These are phyloP conservation scores for Chaetorhynchus papuensis DNA, from an alignment of 2,113 vertebrate species.

Conservation along the genomic window DNA sequence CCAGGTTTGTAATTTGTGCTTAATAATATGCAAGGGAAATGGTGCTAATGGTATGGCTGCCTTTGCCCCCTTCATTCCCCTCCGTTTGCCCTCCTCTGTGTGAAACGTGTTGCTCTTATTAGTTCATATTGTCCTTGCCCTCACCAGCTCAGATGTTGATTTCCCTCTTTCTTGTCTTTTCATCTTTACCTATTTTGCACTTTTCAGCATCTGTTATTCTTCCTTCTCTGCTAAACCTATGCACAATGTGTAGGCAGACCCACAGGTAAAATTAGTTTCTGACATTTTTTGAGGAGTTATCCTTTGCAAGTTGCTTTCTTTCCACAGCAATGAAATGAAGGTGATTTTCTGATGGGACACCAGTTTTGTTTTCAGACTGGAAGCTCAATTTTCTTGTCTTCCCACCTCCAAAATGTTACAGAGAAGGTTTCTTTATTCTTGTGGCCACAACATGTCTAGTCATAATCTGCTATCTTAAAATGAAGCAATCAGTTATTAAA, in stretches of 20 bases:
- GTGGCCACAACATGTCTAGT: neutral
- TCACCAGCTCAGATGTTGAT: neutral
- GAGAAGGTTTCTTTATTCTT: neutral
- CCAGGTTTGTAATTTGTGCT: neutral
- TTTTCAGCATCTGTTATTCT: neutral
- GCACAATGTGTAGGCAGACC: neutral
- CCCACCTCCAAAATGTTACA: neutral
- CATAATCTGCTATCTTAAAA: constrained; percentile 5
- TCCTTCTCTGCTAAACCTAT: neutral
- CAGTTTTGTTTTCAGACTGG: neutral
- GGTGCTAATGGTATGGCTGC: neutral
- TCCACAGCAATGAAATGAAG: neutral
- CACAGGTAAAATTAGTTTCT: constrained; percentile 1
- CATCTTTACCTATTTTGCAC: neutral
- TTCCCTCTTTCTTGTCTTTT: constrained; percentile 19
- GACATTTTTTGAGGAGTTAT: neutral
- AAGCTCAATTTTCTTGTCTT: neutral
- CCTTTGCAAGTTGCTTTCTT: neutral
- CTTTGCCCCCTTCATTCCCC: neutral
- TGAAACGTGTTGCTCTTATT: neutral
- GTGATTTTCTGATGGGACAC: neutral
- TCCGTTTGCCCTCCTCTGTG: neutral
- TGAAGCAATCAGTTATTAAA: neutral
- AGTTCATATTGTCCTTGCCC: neutral
- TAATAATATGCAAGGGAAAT: neutral